Conservation (phyloP, 2,888 invertebrate species). For the Gymnoscelis rufifasciata region DNA sequence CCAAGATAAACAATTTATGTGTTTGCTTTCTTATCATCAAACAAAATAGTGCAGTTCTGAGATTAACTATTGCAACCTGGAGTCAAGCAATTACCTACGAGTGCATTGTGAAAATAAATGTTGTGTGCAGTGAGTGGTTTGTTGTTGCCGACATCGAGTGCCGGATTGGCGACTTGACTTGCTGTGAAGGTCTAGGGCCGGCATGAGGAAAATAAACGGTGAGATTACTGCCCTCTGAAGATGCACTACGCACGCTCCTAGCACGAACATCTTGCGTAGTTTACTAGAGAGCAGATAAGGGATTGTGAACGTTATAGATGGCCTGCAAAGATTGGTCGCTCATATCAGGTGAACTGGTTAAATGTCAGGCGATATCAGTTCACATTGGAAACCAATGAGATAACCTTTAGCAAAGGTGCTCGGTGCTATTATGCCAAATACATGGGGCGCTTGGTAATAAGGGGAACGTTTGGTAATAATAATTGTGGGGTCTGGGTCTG, state of each 20-base stretch:
- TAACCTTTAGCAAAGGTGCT: conserved; percentile 43
- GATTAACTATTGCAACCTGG: conserved; percentile 29
- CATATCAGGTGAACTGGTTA: conserved; percentile 14
- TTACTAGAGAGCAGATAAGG: conserved; percentile 42
- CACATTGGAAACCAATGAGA: conserved; percentile 34
- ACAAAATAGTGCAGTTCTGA: conserved; percentile 46
- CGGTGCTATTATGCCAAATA: conserved; percentile 44
- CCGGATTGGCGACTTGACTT: conserved; percentile 58
- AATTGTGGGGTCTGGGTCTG: conserved; percentile 33
- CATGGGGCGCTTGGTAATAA: conserved; percentile 46
- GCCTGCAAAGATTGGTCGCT: conserved; percentile 33
- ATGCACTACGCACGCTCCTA: conserved; percentile 27
- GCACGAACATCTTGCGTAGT: conserved; percentile 19
- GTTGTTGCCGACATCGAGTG: conserved; percentile 61
- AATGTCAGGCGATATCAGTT: conserved; percentile 14
- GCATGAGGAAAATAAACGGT: conserved; percentile 77
- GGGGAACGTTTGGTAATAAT: conserved; percentile 51
- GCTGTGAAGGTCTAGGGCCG: conserved; percentile 67
- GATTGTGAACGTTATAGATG: conserved; percentile 40
- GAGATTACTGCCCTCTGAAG: conserved; percentile 38
- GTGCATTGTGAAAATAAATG: conserved; percentile 55
- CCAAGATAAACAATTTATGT: conserved; percentile 63
- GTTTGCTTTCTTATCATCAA: conserved; percentile 64
- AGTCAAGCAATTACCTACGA: conserved; percentile 36
- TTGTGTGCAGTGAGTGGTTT: conserved; percentile 65